Conservation (phyloP, 2,888 invertebrate genomes). For the Ellobium chinense region DNA sequence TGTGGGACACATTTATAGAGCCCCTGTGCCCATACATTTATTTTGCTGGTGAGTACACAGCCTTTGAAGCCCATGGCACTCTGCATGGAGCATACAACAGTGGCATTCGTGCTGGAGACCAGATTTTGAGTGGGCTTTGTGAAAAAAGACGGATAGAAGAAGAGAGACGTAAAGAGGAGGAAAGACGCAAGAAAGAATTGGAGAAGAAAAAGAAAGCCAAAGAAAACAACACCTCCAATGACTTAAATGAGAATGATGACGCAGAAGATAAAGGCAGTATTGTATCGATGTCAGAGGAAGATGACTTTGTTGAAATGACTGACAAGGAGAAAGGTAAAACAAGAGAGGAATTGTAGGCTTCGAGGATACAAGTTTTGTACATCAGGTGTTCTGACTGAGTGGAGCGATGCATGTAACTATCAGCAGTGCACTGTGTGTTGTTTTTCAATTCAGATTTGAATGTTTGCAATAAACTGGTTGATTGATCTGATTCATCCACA, state of each 20-base stretch:
- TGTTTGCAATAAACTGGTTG: no score
- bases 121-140: constrained; percentile 32
- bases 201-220: constrained; percentile 10
- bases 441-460: no score
- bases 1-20: constrained; percentile 58
- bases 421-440: no score
- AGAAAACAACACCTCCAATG: no score
- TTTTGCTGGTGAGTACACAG: constrained; percentile 69
- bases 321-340: neutral
- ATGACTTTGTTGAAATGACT: neutral
- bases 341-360: neutral
- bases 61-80: constrained; percentile 57
- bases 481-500: no score
- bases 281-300: constrained; percentile 5
- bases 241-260: neutral
- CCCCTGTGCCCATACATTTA: constrained; percentile 69
- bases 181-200: neutral
- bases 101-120: constrained; percentile 50
- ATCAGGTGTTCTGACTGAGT: neutral
- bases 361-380: neutral
- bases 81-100: constrained; percentile 68
- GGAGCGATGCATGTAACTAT: no score
- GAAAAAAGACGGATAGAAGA: constrained; percentile 14
- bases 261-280: neutral
- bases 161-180: constrained; percentile 16